Conservation (phyloP, 2,113 vertebrate genomes). For the Anarrhichthys ocellatus region DNA sequence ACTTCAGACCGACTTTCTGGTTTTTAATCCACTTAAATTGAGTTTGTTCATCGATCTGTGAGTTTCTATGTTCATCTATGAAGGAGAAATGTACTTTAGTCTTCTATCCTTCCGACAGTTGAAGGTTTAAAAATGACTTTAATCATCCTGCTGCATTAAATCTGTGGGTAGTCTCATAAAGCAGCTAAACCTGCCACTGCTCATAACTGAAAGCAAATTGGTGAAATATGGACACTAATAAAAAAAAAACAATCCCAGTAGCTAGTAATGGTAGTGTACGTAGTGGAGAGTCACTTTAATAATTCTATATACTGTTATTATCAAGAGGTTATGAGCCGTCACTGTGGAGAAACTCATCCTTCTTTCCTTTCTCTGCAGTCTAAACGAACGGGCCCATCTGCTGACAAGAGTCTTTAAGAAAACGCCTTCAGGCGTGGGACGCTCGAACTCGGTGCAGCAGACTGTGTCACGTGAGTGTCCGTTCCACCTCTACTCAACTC, state of each 20-base stretch:
- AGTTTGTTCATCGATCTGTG: constrained; percentile 33
- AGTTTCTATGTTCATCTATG: constrained; percentile 17
- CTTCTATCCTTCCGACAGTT: not conserved
- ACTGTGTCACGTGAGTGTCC: constrained; percentile 92
- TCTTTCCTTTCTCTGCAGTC: constrained; percentile 77
- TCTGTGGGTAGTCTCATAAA: constrained; percentile 1
- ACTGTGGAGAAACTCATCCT: constrained; percentile 38
- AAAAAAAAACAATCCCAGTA: not conserved
- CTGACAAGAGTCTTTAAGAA: constrained; percentile 97
- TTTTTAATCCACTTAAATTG: constrained; percentile 19
- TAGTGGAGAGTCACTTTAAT: constrained; percentile 26
- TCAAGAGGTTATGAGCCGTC: not conserved
- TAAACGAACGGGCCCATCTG: constrained; percentile 98
- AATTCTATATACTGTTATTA: not conserved
- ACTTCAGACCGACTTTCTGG: constrained; percentile 22
- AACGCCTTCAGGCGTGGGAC: constrained; percentile 93
- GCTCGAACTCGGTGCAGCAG: constrained; percentile 93
- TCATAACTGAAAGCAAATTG: not conserved
- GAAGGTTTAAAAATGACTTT: not conserved
- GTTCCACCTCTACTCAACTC: not conserved
- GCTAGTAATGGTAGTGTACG: constrained; percentile 13
- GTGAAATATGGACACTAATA: not conserved
- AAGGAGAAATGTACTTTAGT: not conserved
- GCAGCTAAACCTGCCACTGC: not conserved
- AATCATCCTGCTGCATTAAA: not conserved